Conservation (phyloP, 2,888 invertebrate genomes). For the Scaptomyza caliginosa region DNA sequence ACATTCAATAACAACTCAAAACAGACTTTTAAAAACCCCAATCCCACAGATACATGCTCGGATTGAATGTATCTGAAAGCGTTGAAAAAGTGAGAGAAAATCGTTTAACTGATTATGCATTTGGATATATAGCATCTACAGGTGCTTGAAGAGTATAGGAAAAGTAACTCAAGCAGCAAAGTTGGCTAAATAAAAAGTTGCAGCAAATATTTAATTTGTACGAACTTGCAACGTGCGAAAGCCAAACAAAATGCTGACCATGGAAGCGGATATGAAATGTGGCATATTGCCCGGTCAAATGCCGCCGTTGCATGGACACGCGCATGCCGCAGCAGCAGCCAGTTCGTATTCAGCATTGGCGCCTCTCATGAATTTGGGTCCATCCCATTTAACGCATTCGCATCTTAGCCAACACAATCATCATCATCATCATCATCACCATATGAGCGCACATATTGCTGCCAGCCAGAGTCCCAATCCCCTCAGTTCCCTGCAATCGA, state of each 20-base stretch:
- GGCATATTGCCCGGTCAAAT: conserved; percentile 93
- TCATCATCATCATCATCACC: conserved; percentile 86
- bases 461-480: conserved; percentile 80
- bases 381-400: conserved; percentile 87
- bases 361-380: conserved; percentile 88
- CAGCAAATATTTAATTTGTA: neutral
- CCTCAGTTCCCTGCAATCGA: conserved; percentile 81
- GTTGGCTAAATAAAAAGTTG: too few relatives aligned
- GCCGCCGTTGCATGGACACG: conserved; percentile 92
- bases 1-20: conserved; percentile 33
- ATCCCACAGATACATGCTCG: conserved; percentile 26
- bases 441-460: conserved; percentile 83
- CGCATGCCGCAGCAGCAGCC: conserved; percentile 76
- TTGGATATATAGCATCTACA: conserved; percentile 31
- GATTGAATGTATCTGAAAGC: neutral
- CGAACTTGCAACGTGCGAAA: neutral
- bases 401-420: conserved; percentile 88
- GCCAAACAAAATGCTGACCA: conserved; percentile 90
- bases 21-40: neutral
- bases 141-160: conserved; percentile 22
- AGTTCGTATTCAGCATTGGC: conserved; percentile 89
- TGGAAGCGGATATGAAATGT: conserved; percentile 96
- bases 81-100: neutral
- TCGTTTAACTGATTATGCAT: neutral
- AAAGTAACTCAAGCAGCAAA: conserved; percentile 13